Evolutionary conservation across 2,113 vertebrate species (phyloP).

Genomic region (Myotis davidii): DNA sequence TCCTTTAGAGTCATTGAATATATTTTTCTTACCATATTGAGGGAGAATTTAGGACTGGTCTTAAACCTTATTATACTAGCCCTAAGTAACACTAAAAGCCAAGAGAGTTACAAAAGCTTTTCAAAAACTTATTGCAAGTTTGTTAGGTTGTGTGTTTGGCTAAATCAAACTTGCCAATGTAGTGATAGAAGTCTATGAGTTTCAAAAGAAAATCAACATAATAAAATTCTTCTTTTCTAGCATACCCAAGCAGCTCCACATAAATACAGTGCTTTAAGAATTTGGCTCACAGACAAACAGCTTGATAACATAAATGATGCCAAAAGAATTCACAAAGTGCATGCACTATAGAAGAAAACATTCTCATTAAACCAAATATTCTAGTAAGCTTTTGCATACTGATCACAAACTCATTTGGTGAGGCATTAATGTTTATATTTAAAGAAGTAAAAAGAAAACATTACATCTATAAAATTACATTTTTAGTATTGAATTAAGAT

Average conservation of each 20-base stretch:
- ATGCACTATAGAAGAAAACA: not conserved
- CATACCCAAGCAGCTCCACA: not conserved
- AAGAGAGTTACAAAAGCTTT: not conserved
- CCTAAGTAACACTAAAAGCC: not conserved
- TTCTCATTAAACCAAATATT: not conserved
- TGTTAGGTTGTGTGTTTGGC: not conserved
- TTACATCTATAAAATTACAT: not conserved
- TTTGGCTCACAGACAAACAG: conserved; percentile 43
- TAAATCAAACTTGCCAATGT: conserved; percentile 11
- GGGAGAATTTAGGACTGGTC: not conserved
- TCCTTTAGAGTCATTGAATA: not conserved
- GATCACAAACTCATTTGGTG: not conserved
- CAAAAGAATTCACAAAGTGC: conserved; percentile 26
- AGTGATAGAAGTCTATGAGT: not conserved
- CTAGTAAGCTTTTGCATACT: not conserved
- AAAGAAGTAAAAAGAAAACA: not conserved
- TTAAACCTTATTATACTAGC: not conserved
- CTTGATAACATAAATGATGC: not conserved
- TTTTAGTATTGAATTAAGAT: conserved; percentile 25
- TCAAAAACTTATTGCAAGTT: not conserved
- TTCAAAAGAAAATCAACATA: conserved; percentile 49
- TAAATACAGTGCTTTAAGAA: conserved; percentile 39
- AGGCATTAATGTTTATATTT: not conserved
- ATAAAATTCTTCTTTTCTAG: conserved; percentile 47
- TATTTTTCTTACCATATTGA: not conserved